phyloP scores from a whole-genome alignment of 2,888 invertebrate genomes.

The Agrochola circellaris region DNA sequence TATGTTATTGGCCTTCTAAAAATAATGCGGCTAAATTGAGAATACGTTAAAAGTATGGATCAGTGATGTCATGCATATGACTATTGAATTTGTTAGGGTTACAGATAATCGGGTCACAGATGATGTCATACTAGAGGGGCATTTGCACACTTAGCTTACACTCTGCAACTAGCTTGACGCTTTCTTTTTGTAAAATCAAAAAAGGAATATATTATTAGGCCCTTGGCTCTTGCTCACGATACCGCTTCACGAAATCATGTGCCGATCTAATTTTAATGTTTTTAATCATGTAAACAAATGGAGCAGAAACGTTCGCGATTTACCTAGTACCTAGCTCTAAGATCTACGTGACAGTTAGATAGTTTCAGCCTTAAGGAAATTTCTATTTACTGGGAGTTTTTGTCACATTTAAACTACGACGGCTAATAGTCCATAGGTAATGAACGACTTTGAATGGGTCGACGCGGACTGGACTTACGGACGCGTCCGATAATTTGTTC shows the following conservation, averaged over 20 bases:
- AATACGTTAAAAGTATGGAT: slow-evolving; percentile 30
- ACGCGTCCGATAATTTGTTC: too few relatives aligned
- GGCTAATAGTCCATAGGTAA: too few relatives aligned
- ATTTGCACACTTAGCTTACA: slow-evolving; percentile 58
- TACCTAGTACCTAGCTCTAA: too few relatives aligned
- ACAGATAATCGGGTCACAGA: slow-evolving; percentile 82
- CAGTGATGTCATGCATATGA: slow-evolving; percentile 69
- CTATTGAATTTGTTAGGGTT: slow-evolving; percentile 70
- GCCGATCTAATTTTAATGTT: too few relatives aligned
- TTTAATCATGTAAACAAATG: not conserved
- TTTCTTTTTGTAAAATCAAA: not conserved
- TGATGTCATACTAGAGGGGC: slow-evolving; percentile 83
- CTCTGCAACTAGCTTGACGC: slow-evolving; percentile 6
- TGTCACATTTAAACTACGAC: not conserved
- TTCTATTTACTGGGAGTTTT: not conserved
- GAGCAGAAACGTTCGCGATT: not conserved
- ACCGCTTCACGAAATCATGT: not conserved
- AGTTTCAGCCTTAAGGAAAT: not conserved
- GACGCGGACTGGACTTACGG: too few relatives aligned
- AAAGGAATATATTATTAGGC: not conserved
- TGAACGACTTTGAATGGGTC: not conserved
- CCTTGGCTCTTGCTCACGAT: not conserved
- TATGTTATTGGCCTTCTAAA: slow-evolving; percentile 67
- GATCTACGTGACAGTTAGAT: not conserved
- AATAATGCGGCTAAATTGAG: slow-evolving; percentile 71